Evolutionary conservation across 2,888 invertebrate species (phyloP), one percentile per base, ranked within the genome.

Genomic region (Drosophila pseudotalamancana): DNA sequence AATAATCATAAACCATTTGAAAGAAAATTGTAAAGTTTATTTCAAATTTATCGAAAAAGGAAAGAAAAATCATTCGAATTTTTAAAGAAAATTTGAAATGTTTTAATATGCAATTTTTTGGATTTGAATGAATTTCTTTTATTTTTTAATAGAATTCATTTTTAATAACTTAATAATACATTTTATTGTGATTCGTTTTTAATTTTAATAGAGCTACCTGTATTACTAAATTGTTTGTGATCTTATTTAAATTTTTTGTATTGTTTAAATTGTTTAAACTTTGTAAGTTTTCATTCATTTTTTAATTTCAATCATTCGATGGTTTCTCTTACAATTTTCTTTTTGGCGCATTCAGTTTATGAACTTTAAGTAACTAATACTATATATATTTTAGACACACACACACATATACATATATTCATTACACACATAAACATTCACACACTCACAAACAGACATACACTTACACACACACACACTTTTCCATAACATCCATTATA

Each of bases 401-500:
- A 27, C 12, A 8, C 9, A 23, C 18, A 21, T n/a, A 6, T 21
- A 48, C 9, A 18, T 49, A 29, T n/a, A n/a, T n/a, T n/a, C n/a
- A n/a, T n/a, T n/a, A 27, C 12, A 8, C 9, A 23, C 18, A 21
- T n/a, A 6, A 21, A 48, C 9, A 18, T 49, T 23, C 37, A 48
- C 21, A 35, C 29, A 21, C 35, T 29, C 11, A 48, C 25, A 48
- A 4, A 14, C 16, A 48, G 27, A 48, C 40, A 51, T 21, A 56
- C 9, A 48, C 50, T 39, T 14, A 56, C 51, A 73, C 48, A 54
- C 51, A 77, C 37, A 62, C 21, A 57, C 14, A 25, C 1, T 42
- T 23, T 45, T 35, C 55, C 57, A 45, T 51, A 68, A 42, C 53
- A 53, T 55, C 60, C 46, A 51, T 60, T 42, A 51, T 29, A 62